Evolutionary conservation across 2,113 vertebrate genomes (phyloP).

Genomic region (Tiliqua scincoides): DNA sequence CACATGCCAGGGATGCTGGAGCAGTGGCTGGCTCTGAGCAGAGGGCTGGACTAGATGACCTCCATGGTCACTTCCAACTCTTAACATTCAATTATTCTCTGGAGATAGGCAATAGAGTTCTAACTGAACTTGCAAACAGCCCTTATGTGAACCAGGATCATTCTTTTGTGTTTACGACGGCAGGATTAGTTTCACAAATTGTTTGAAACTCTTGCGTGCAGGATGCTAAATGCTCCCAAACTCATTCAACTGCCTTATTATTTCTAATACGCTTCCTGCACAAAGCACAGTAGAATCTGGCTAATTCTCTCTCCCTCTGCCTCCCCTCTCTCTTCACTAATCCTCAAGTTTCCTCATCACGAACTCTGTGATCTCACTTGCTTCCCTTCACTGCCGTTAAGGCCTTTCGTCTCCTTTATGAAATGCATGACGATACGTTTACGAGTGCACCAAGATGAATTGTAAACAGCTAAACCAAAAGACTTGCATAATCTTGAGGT

Average conservation of each 20-base stretch:
- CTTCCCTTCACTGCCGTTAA: not conserved
- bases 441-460: not conserved
- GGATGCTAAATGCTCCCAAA: not conserved
- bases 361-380: slow-evolving; percentile 37
- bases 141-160: not conserved
- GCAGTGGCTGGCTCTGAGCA: too few relatives aligned
- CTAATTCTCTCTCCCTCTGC: slow-evolving; percentile 34
- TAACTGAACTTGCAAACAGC: not conserved
- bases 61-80: too few relatives aligned
- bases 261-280: slow-evolving; percentile 44
- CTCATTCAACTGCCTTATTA: slow-evolving; percentile 42
- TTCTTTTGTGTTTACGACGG: fast-evolving
- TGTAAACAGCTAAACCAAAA: not conserved
- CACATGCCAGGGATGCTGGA: too few relatives aligned
- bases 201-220: not conserved
- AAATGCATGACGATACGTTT: not conserved
- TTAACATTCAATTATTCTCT: too few relatives aligned
- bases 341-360: slow-evolving; percentile 22
- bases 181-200: fast-evolving
- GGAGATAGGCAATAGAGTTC: too few relatives aligned
- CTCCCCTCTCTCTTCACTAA: slow-evolving; percentile 38
- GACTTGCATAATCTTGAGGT: not conserved
- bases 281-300: slow-evolving; percentile 49
- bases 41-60: too few relatives aligned
- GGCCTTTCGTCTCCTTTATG: not conserved